A percentile compares a stretch with the other conserved stretches of the same genome.
Conservation (phyloP, 1,140 invertebrate genomes). For the Pantala flavescens region DNA sequence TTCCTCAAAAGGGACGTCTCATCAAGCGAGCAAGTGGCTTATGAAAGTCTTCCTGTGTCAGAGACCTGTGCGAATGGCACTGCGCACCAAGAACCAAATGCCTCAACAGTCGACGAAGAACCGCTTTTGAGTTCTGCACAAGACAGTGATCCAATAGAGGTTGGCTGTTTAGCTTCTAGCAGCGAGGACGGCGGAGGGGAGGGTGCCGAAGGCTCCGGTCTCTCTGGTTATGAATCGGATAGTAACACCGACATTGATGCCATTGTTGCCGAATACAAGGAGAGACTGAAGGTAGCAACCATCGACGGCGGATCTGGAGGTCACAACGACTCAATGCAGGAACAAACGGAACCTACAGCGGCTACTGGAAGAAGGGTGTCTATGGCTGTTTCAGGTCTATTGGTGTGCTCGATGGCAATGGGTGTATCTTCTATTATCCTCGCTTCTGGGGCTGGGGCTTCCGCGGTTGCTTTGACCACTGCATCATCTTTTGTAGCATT, state of each 20-base stretch:
- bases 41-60: neutral
- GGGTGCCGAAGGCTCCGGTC: neutral
- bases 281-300: slow-evolving; percentile 6
- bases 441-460: neutral
- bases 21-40: neutral
- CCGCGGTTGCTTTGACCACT: neutral
- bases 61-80: neutral
- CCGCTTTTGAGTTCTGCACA: neutral
- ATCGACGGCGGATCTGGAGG: neutral
- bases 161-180: neutral
- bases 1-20: neutral
- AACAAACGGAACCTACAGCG: neutral
- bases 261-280: slow-evolving; percentile 16
- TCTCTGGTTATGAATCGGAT: slow-evolving; percentile 15
- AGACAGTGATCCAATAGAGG: neutral
- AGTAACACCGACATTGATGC: slow-evolving; percentile 16
- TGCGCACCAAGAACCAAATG: neutral
- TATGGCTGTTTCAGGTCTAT: neutral
- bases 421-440: neutral
- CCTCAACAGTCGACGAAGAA: neutral
- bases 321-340: neutral
- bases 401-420: neutral
- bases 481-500: slow-evolving; percentile 11
- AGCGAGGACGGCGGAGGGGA: neutral
- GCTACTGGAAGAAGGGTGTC: slow-evolving; percentile 2